Base-by-base conservation (phyloP, 2,888 invertebrate genomes). In the Ecliptopera silaceata region DNA sequence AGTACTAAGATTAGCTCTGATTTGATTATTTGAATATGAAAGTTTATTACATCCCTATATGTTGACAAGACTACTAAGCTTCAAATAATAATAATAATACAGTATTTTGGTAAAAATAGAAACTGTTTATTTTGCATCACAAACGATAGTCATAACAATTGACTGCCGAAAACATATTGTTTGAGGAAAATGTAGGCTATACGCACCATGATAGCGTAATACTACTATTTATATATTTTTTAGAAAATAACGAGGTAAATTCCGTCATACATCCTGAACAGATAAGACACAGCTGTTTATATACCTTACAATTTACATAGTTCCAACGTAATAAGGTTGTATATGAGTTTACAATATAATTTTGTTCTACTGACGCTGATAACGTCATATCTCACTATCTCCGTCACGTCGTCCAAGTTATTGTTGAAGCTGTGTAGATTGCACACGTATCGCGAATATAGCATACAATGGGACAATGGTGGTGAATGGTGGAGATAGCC, bases 311-410 rank as follows among this genome's bases (percentile, higher is more conserved):
- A 1, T 26, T 26, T 26, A 26, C 26, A 6, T 26, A 26, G n/a
- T n/a, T n/a, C n/a, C 26, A 26, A 8, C 26, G 26, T 26, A 26
- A 26, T 26, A 26, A 26, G 26, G 4, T 26, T 26, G 26, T 26
- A 26, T 8, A 8, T 26, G 26, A 4, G 26, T 6, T 26, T 15
- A 22, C 26, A 32, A 43, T 44, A 41, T 34, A 34, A 13, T 31
- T 1, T 52, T 31, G 42, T 52, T 41, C 15, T 15, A 53, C 43
- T 59, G 54, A 56, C 53, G 64, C 4, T 59, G 51, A 69, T 78
- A 72, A 75, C 75, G 72, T 77, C 22, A 20, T 67, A 85, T 86
- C 82, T 75, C 65, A 68, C 67, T 71, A 87, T 87, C 87, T 77
- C 59, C 67, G 79, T 82, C 88, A 86, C 88, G 86, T 84, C 38